Evolutionary conservation across 2,797 vertebrate species (phyloP), one percentile per base, ranked within the genome.

Genomic region (Urosaurus nigricauda): DNA sequence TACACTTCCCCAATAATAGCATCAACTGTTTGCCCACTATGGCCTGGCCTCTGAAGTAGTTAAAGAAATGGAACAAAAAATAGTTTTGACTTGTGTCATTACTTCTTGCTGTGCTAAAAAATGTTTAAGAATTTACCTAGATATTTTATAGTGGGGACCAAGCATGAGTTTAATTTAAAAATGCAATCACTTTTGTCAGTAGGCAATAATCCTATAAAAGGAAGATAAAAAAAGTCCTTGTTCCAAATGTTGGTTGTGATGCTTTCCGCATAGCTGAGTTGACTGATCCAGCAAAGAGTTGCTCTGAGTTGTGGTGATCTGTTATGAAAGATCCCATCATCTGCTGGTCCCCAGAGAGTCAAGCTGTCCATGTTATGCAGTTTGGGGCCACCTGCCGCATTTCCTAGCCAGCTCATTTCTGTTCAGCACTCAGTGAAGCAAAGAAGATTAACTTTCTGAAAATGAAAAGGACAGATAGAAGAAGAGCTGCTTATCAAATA

Each of bases 401-500:
- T 93, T 95, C 91, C 17, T 2, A 91, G 86, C 85, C 84, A 92
- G 88, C 79, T 93, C 35, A 0, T 92, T 94, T 92, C 9, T 11
- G 89, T 91, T 90, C 17, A 90, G 85, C 40, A 88, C 82, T 94
- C 94, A 94, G 85, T 84, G 68, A 87, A 95, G 95, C 93, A 95
- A 90, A 95, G 92, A 95, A 96, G 96, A 97, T 97, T 97, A 97
- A 96, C 95, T 96, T 97, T 94, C 93, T 91, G 94, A 95, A 96
- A 96, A 96, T 95, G 95, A 95, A 97, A 97, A 95, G 93, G 94
- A 94, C 93, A 94, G 95, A 94, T 92, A 95, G 95, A 96, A 94
- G 93, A 94, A n/a, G 88, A 94, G 90, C 93, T 94, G 92, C 95
- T 97, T 96, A 97, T 97, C 96, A 97, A 96, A 97, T 96, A 97